Percentiles rank a stretch among this genome's conserved stretches.
These are phyloP conservation scores for Idaea dimidiata DNA, from an alignment of 2,888 invertebrate genomes.

Conservation along the genomic window DNA sequence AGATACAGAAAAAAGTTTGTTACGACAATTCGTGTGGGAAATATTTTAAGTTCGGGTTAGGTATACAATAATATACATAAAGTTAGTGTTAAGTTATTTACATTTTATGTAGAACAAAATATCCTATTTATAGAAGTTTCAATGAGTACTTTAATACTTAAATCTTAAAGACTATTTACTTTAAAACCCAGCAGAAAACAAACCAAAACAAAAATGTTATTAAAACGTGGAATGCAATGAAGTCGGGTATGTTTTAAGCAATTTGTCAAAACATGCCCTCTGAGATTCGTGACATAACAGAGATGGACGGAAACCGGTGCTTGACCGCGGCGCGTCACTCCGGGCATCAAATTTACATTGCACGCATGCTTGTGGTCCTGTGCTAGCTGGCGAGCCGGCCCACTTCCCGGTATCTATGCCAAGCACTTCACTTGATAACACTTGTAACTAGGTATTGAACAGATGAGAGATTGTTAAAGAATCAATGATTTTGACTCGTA, in stretches of 20 bases:
- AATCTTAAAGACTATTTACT: neutral
- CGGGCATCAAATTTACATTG: slow-evolving; percentile 72
- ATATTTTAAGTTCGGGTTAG: no score
- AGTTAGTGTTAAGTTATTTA: no score
- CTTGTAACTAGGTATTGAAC: neutral
- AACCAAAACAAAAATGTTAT: slow-evolving; percentile 9
- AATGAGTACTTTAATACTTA: neutral
- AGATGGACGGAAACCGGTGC: slow-evolving; percentile 49
- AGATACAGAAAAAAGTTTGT: no score
- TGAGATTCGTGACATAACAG: slow-evolving; percentile 53
- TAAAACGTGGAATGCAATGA: slow-evolving; percentile 19
- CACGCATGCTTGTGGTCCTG: slow-evolving; percentile 64
- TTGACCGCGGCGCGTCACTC: slow-evolving; percentile 57
- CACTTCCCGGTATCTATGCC: slow-evolving; percentile 36
- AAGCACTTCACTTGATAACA: neutral
- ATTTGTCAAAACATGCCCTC: slow-evolving; percentile 44
- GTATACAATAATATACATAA: no score
- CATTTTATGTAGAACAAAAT: no score
- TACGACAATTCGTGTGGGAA: no score
- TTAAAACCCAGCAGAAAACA: neutral
- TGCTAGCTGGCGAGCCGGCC: slow-evolving; percentile 41
- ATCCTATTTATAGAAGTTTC: no score
- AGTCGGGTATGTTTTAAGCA: slow-evolving; percentile 20
- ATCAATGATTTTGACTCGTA: neutral
- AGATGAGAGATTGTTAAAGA: neutral